Percentiles rank a stretch among this genome's conserved stretches.
These are phyloP conservation scores for Telmatochromis sp. DNA, from an alignment of 2,113 vertebrate species.

Conservation along the genomic window DNA sequence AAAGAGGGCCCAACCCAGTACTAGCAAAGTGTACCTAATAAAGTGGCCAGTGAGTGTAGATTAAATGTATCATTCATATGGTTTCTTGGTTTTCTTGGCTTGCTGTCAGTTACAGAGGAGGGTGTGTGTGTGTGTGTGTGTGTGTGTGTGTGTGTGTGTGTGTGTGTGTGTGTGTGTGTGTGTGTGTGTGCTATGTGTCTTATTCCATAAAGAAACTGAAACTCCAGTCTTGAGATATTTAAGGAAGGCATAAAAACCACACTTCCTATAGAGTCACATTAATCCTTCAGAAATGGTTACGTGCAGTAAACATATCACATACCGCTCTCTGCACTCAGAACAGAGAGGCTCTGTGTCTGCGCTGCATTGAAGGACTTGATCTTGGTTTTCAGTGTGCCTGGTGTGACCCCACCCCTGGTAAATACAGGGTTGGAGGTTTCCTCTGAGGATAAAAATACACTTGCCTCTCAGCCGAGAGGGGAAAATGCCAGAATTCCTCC, in stretches of 20 bases:
- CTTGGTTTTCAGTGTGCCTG: slow-evolving; percentile 46
- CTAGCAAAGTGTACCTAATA: neutral
- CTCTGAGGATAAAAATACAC: slow-evolving; percentile 67
- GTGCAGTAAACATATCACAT: slow-evolving; percentile 27
- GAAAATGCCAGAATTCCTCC: slow-evolving; percentile 12
- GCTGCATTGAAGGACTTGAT: slow-evolving; percentile 25
- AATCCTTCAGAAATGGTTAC: slow-evolving; percentile 40
- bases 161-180: neutral
- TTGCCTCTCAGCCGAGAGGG: slow-evolving; percentile 29
- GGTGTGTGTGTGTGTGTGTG: neutral
- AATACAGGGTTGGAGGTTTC: slow-evolving; percentile 71
- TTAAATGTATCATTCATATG: neutral
- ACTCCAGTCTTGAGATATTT: slow-evolving; percentile 6
- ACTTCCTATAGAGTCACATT: slow-evolving; percentile 28
- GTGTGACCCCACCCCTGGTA: slow-evolving; percentile 69
- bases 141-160: neutral
- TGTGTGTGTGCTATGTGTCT: neutral
- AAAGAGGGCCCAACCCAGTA: neutral
- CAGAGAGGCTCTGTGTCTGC: slow-evolving; percentile 48
- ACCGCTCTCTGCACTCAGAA: slow-evolving; percentile 5
- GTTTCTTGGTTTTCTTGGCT: neutral
- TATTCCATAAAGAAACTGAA: neutral
- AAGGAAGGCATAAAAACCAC: slow-evolving; percentile 1
- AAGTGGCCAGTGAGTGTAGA: neutral
- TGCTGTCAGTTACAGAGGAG: neutral